These are phyloP conservation scores for Holothuria leucospilota DNA, from an alignment of 53 echinoderm and acorn worm genomes.

Conservation along the genomic window DNA sequence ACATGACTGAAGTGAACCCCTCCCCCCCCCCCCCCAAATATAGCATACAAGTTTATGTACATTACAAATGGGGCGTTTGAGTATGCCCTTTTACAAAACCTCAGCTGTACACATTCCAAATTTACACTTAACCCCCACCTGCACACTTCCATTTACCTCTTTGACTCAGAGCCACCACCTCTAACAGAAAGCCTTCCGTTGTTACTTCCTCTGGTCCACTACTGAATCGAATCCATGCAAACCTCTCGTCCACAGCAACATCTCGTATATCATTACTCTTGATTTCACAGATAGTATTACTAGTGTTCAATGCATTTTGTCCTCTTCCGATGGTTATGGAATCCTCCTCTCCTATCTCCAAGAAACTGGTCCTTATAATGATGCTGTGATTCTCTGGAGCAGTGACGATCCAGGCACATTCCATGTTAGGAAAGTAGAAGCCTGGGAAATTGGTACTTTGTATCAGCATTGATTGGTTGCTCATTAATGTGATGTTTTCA, in stretches of 20 bases:
- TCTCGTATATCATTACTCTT: not conserved
- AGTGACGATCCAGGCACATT: slow-evolving; percentile 35
- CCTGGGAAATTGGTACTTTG: slow-evolving; percentile 32
- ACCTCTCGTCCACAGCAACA: not conserved
- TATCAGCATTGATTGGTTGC: slow-evolving; percentile 1
- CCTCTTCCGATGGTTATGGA: slow-evolving; percentile 32
- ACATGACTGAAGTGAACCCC: no score
- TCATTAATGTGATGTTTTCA: slow-evolving; percentile 34
- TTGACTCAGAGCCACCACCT: slow-evolving; percentile 28
- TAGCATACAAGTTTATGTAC: no score
- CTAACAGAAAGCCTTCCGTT: slow-evolving; percentile 34
- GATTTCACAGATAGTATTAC: not conserved
- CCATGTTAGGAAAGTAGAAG: slow-evolving; percentile 22
- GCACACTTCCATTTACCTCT: not conserved
- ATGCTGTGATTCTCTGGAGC: slow-evolving; percentile 42
- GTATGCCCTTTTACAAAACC: no score
- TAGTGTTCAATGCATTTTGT: slow-evolving; percentile 30
- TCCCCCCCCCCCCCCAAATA: no score
- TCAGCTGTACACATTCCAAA: no score
- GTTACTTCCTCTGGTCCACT: not conserved
- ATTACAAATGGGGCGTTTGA: no score
- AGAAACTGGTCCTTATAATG: slow-evolving; percentile 6
- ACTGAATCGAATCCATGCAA: slow-evolving; percentile 49
- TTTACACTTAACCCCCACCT: no score
- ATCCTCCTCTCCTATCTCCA: slow-evolving; percentile 23